A percentile compares a stretch with the other conserved stretches of the same genome.
Conservation (phyloP, 1,140 invertebrate species). For the Parapsyche elsis region DNA sequence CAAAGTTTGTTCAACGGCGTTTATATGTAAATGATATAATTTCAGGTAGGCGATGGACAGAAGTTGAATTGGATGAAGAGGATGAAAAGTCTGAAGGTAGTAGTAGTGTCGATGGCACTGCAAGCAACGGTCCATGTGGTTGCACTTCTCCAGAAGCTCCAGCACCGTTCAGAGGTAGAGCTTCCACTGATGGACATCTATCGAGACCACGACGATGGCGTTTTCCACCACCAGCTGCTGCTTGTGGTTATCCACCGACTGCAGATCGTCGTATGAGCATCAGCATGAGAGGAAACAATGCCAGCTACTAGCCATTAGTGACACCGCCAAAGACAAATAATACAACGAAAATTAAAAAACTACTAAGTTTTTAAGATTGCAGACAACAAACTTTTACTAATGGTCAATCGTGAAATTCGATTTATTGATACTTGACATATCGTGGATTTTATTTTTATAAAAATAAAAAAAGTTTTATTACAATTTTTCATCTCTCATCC, state of each 20-base stretch:
- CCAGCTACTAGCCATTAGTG: constrained; percentile 62
- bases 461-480: too few species aligned
- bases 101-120: constrained; percentile 56
- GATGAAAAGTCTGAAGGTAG: constrained; percentile 59
- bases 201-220: constrained; percentile 67
- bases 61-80: constrained; percentile 63
- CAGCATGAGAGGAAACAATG: constrained; percentile 69
- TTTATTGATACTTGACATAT: too few species aligned
- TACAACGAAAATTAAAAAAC: background rate
- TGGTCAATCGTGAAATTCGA: too few species aligned
- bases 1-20: background rate
- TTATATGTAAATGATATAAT: too few species aligned
- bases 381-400: too few species aligned
- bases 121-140: constrained; percentile 46
- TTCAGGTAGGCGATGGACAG: constrained; percentile 62
- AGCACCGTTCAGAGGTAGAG: constrained; percentile 70
- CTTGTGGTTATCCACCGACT: constrained; percentile 58
- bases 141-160: constrained; percentile 60
- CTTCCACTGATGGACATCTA: constrained; percentile 72
- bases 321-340: background rate
- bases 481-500: too few species aligned
- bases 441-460: too few species aligned
- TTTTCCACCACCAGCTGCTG: constrained; percentile 64
- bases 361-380: too few species aligned
- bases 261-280: constrained; percentile 69